A percentile compares a stretch with the other conserved stretches of the same genome.
phyloP scores from a whole-genome alignment of 2,113 vertebrate species.

The Natator depressus region DNA sequence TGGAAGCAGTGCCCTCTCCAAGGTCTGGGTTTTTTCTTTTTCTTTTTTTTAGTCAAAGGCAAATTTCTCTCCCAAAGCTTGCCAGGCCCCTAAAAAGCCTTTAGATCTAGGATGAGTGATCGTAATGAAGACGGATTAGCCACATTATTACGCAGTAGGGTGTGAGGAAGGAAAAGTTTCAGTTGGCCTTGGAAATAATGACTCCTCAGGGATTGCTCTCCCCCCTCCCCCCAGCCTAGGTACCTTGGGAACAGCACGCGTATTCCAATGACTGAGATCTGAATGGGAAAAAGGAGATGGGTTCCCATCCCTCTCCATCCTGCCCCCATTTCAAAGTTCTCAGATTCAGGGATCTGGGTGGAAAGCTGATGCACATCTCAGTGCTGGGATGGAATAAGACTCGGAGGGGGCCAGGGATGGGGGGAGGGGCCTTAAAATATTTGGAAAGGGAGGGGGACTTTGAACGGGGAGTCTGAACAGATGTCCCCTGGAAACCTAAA shows the following conservation, averaged over 20 bases:
- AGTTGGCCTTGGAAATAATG: neutral
- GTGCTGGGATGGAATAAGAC: neutral
- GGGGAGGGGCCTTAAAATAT: neutral
- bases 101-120: neutral
- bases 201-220: neutral
- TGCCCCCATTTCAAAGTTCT: neutral
- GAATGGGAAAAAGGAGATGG: neutral
- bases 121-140: neutral
- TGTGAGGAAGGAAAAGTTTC: neutral
- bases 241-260: neutral
- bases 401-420: neutral
- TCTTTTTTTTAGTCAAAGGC: neutral
- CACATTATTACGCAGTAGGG: neutral
- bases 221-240: neutral
- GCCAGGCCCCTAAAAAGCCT: neutral
- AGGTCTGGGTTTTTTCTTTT: neutral
- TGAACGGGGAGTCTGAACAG: neutral
- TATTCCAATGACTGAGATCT: neutral
- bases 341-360: neutral
- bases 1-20: too few species aligned
- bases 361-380: neutral
- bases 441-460: neutral
- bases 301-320: neutral
- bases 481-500: neutral
- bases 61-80: neutral